Evolutionary conservation across 1,140 invertebrate genomes (phyloP), one percentile per base, ranked within the genome.

Genomic region (Orchesella cincta): DNA sequence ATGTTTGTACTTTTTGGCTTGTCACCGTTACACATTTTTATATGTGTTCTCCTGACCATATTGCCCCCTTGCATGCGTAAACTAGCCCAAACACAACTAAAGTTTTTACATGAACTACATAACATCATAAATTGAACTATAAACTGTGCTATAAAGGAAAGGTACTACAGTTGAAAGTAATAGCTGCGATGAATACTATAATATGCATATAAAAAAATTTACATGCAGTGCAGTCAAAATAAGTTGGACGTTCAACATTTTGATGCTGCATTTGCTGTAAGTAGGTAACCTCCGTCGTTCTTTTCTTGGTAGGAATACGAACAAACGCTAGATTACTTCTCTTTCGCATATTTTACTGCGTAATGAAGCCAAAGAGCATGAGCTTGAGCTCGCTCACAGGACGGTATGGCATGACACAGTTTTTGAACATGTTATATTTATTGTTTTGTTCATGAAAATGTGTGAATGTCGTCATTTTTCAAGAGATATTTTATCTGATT

Each of bases 281-380:
- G n/a, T n/a, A n/a, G n/a, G n/a, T n/a, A n/a, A n/a, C n/a, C n/a
- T n/a, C n/a, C n/a, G n/a, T n/a, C n/a, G n/a, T n/a, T n/a, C n/a
- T n/a, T n/a, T n/a, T n/a, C n/a, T n/a, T n/a, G n/a, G n/a, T n/a
- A n/a, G n/a, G n/a, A n/a, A n/a, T n/a, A n/a, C n/a, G n/a, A n/a
- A n/a, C n/a, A n/a, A n/a, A n/a, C n/a, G n/a, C n/a, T n/a, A 12
- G 39, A 46, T 46, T 20, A 12, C 20, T 46, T 8, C 39, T 46
- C 39, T 20, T 46, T 46, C 39, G 39, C 39, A 12, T 46, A 20
- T 8, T 20, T 46, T 8, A 46, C 8, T n/a, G 23, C 52, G 8
- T 57, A 57, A 57, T 57, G 52, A n/a, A 57, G 52, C 52, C 8
- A 57, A 26, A 57, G 52, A n/a, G 52, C 52, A 57, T n/a, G 52